Conservation (phyloP, 2,888 invertebrate genomes). For the Drosophila barbarae region DNA sequence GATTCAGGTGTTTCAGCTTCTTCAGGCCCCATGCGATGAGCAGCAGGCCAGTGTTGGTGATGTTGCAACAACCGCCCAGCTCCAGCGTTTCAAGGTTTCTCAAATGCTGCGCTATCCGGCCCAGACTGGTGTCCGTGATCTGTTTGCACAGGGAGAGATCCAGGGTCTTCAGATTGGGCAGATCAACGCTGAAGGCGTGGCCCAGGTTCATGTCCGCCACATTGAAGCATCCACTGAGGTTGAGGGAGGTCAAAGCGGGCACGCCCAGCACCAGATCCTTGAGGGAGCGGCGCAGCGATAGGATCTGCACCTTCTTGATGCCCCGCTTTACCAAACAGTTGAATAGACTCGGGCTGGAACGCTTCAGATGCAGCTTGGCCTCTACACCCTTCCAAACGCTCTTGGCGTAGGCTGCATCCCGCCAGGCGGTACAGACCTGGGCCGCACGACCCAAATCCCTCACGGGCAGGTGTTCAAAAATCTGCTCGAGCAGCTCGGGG, state of each 20-base stretch:
- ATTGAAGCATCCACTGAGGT: constrained; percentile 95
- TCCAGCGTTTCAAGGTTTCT: constrained; percentile 93
- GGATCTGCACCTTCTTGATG: constrained; percentile 92
- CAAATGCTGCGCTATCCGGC: constrained; percentile 90
- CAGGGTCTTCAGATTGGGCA: constrained; percentile 88
- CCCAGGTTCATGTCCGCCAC: constrained; percentile 92
- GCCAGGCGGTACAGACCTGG: constrained; percentile 93
- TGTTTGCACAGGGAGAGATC: constrained; percentile 96
- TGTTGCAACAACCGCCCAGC: constrained; percentile 94
- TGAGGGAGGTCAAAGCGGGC: constrained; percentile 91
- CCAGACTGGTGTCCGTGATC: constrained; percentile 93
- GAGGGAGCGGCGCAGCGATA: constrained; percentile 90
- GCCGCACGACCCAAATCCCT: constrained; percentile 94
- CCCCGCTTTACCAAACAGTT: constrained; percentile 92
- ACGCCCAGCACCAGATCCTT: constrained; percentile 92
- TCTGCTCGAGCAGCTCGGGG: constrained; percentile 94
- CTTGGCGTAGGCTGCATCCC: constrained; percentile 94
- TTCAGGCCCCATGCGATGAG: constrained; percentile 93
- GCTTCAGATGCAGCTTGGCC: constrained; percentile 91
- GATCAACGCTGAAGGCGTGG: constrained; percentile 89
- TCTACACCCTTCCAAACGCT: constrained; percentile 97
- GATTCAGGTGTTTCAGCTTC: constrained; percentile 90
- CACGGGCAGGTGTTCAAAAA: constrained; percentile 93
- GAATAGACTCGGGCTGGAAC: constrained; percentile 91
- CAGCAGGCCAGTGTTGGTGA: constrained; percentile 92